Conservation (phyloP, 1,140 invertebrate species). For the Helicoverpa zea region DNA sequence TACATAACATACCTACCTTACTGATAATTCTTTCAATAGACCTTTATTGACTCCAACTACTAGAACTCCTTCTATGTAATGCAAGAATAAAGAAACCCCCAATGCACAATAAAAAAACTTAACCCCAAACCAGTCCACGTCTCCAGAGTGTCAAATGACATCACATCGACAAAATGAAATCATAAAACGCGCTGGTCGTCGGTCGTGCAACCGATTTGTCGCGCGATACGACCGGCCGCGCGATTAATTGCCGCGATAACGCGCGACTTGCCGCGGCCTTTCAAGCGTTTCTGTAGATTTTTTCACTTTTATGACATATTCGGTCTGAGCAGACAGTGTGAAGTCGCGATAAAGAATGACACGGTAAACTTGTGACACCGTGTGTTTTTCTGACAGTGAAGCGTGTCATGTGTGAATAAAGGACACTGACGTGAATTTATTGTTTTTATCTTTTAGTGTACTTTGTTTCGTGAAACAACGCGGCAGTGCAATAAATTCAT, state of each 20-base stretch:
- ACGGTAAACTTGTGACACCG: not conserved
- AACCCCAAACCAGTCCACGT: slow-evolving; percentile 48
- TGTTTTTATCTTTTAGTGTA: slow-evolving; percentile 21
- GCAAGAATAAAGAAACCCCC: not conserved
- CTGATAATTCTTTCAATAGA: too few species aligned
- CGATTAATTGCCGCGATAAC: slow-evolving; percentile 77
- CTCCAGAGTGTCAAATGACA: slow-evolving; percentile 66
- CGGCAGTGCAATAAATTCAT: not conserved
- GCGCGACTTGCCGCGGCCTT: slow-evolving; percentile 33
- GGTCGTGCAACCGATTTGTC: slow-evolving; percentile 62
- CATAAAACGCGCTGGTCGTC: slow-evolving; percentile 57
- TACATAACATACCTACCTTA: too few species aligned
- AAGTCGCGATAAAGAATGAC: slow-evolving; percentile 38
- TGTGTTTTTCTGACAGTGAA: slow-evolving; percentile 16
- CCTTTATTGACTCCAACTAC: too few species aligned
- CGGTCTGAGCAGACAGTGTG: slow-evolving; percentile 38
- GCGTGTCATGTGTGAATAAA: slow-evolving; percentile 3
- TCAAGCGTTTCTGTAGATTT: slow-evolving; percentile 46
- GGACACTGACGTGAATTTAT: slow-evolving; percentile 28
- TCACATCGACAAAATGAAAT: slow-evolving; percentile 66
- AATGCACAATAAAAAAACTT: slow-evolving; percentile 48
- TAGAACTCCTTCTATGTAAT: not conserved
- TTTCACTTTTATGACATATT: slow-evolving; percentile 50
- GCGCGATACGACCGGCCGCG: slow-evolving; percentile 66
- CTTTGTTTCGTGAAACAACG: not conserved